Evolutionary conservation across 2,113 vertebrate species (phyloP).

Genomic region (Lipotes vexillifer): DNA sequence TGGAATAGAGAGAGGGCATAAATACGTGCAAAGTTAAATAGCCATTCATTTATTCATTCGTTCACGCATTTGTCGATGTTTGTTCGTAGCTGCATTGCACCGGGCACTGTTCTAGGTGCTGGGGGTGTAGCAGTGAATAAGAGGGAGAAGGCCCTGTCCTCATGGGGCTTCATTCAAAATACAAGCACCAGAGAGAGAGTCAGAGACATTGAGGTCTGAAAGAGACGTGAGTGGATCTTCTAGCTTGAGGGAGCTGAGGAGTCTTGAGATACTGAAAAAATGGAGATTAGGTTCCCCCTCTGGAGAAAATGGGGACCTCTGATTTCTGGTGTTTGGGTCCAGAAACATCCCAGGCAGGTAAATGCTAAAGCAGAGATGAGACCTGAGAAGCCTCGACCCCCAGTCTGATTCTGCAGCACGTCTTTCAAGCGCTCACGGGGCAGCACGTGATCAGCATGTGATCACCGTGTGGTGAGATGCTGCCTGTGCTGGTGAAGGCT

Average conservation of each 20-base stretch:
- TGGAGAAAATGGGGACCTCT: not conserved
- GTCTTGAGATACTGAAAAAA: not conserved
- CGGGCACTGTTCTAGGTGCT: not conserved
- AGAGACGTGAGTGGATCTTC: not conserved
- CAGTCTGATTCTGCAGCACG: fast-evolving
- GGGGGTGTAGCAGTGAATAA: not conserved
- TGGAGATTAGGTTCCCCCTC: not conserved
- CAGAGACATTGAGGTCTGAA: not conserved
- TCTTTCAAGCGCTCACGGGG: fast-evolving
- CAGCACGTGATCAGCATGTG: not conserved
- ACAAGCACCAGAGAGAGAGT: not conserved
- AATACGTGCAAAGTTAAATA: not conserved
- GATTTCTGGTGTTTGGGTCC: not conserved
- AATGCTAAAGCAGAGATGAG: not conserved
- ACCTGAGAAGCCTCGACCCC: no score
- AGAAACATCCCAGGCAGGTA: not conserved
- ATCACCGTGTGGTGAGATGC: not conserved
- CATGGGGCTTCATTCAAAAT: not conserved
- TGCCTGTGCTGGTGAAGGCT: fast-evolving
- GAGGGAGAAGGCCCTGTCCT: not conserved
- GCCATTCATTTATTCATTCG: not conserved
- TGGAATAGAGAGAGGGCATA: not conserved
- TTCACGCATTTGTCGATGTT: fast-evolving
- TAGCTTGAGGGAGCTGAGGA: not conserved
- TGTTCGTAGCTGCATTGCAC: fast-evolving